phyloP scores from a whole-genome alignment of 1,140 invertebrate species.

The Drosophila bipectinata region DNA sequence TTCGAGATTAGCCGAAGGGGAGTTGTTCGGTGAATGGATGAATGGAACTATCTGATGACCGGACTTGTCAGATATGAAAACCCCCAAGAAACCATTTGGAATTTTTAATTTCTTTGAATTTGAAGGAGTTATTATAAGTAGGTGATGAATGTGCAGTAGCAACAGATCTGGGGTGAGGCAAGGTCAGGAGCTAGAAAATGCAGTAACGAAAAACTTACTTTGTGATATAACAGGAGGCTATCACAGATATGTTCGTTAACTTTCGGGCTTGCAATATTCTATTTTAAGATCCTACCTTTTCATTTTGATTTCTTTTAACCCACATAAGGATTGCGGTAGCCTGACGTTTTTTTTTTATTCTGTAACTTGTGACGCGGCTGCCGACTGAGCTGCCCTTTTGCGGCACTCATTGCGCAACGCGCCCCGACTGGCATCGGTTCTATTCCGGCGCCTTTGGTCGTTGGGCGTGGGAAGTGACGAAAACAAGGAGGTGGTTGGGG shows the following conservation, averaged over 20 bases:
- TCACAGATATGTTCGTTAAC: neutral
- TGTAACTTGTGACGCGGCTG: slow-evolving; percentile 33
- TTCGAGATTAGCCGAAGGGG: slow-evolving; percentile 6
- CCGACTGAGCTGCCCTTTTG: slow-evolving; percentile 55
- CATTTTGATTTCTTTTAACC: slow-evolving; percentile 23
- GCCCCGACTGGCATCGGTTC: slow-evolving; percentile 46
- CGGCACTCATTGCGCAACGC: slow-evolving; percentile 72
- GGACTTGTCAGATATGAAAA: neutral
- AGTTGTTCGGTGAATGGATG: neutral
- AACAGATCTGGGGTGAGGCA: neutral
- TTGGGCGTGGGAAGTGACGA: slow-evolving; percentile 4
- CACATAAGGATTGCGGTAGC: slow-evolving; percentile 31
- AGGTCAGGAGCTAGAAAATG: neutral
- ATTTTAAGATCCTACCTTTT: neutral
- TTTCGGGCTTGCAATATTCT: too few relatives aligned
- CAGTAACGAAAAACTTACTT: neutral
- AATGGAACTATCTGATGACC: slow-evolving; percentile 3
- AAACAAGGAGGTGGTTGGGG: neutral
- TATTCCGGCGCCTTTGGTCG: slow-evolving; percentile 40
- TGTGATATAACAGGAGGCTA: neutral
- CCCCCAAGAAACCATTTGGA: neutral
- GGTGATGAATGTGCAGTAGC: too few relatives aligned
- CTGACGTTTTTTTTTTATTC: slow-evolving; percentile 57
- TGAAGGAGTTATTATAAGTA: neutral
- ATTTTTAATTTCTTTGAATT: neutral